Conservation (phyloP, 2,797 vertebrate genomes). For the Carapus acus region DNA sequence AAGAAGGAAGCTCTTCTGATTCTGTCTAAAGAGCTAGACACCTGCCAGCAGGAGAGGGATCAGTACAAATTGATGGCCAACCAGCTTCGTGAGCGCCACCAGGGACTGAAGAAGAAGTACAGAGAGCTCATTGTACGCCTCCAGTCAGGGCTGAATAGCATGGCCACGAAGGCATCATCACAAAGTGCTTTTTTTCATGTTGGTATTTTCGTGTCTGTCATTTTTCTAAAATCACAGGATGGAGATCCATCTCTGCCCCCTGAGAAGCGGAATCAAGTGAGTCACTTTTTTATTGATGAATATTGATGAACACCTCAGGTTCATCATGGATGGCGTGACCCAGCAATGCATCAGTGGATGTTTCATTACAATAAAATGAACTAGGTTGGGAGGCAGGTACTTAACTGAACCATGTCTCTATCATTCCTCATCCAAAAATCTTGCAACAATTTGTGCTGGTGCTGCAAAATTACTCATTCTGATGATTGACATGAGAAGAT, state of each 20-base stretch:
- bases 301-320: no score
- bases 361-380: no score
- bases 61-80: slow-evolving; percentile 98
- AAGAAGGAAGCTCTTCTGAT: slow-evolving; percentile 96
- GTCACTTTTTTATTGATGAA: slow-evolving; percentile 37
- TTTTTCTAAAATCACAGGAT: no score
- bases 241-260: slow-evolving; percentile 90
- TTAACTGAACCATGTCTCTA: no score
- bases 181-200: neutral
- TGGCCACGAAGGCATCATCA: neutral
- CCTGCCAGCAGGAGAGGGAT: slow-evolving; percentile 94
- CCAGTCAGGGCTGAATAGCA: neutral
- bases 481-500: no score
- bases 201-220: slow-evolving; percentile 13
- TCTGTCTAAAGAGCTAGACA: slow-evolving; percentile 95
- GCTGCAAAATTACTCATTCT: no score
- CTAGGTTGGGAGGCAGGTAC: no score
- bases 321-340: no score
- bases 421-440: no score
- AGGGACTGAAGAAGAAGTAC: slow-evolving; percentile 94
- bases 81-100: slow-evolving; percentile 91
- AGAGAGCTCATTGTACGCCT: slow-evolving; percentile 87
- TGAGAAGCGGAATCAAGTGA: slow-evolving; percentile 95
- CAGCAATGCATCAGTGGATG: no score
- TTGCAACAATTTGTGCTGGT: no score